A percentile compares a stretch with the other conserved stretches of the same genome.
Evolutionary conservation across 2,888 invertebrate species (phyloP).

Genomic region (Drepana falcataria): DNA sequence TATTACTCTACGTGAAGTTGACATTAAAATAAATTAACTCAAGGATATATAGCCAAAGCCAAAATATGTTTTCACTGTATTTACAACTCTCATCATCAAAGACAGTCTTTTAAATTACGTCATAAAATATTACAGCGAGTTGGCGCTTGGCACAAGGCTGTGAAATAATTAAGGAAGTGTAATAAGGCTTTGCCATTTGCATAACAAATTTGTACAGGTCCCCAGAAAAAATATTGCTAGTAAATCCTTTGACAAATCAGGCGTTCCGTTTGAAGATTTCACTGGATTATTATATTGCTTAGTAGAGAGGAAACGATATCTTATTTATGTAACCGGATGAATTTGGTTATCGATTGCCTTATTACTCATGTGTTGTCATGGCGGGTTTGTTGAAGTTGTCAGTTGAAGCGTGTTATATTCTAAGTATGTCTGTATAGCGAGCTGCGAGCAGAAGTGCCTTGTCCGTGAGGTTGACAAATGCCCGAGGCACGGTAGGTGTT

Average conservation of each 20-base stretch:
- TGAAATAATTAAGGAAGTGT: constrained; percentile 69
- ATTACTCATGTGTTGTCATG: constrained; percentile 20
- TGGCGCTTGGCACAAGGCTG: constrained; percentile 51
- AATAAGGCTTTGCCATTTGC: constrained; percentile 66
- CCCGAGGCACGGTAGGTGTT: constrained; percentile 46
- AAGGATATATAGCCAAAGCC: constrained; percentile 20
- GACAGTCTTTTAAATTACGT: constrained; percentile 59
- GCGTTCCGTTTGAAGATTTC: constrained; percentile 27
- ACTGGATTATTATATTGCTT: constrained; percentile 19
- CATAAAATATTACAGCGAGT: constrained; percentile 62
- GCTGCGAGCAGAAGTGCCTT: constrained; percentile 29
- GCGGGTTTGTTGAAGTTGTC: no score
- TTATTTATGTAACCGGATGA: constrained; percentile 20
- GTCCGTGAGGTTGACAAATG: constrained; percentile 65
- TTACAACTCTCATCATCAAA: constrained; percentile 46
- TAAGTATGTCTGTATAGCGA: constrained; percentile 20
- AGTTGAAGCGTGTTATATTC: constrained; percentile 30
- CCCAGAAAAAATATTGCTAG: constrained; percentile 45
- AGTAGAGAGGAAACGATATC: constrained; percentile 8
- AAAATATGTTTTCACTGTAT: constrained; percentile 32
- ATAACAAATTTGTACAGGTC: constrained; percentile 60
- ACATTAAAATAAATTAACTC: no score
- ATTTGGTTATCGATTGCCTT: constrained; percentile 20
- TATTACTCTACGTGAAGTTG: no score
- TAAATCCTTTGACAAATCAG: constrained; percentile 59